Evolutionary conservation across 1,140 invertebrate species (phyloP), one percentile per base, ranked within the genome.

Genomic region (Uloborus diversus): DNA sequence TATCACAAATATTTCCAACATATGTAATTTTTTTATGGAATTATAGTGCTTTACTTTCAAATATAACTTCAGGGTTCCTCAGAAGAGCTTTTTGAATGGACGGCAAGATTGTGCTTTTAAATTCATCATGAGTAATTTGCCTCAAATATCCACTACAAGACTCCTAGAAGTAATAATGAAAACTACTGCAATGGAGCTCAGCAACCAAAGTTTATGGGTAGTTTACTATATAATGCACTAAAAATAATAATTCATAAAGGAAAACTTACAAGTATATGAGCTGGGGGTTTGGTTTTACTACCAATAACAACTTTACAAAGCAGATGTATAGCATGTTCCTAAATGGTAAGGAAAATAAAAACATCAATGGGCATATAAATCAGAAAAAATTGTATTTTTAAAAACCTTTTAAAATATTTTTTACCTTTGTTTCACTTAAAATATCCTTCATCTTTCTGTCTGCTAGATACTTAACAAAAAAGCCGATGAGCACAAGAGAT

Each of bases 61-160:
- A 89, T 80, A 95, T 93, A 27, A 95, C 92, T 89, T 99, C 97
- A 0, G 97, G 95, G 87, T 94, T 98, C 71, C 97, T 87, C n/a
- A 99, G 87, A 90, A 98, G 93, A 7, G 94, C 91, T 86, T 96
- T 96, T 85, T 96, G 93, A n/a, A 96, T 85, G 11, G 94, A 91
- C 23, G 96, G 95, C 51, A 96, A 87, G 59, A 99, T 85, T 14
- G 88, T 87, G 53, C 89, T 89, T 84, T 93, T 91, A 81, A 97
- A 96, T 57, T 95, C 93, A 3, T 92, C 89, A 81, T 92, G 89
- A 32, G 87, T 89, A 7, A 95, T 85, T 83, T 90, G 86, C 20
- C 87, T 86, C 14, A 96, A 85, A 79, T 95, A 25, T 28, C 37
- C 33, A n/a, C 33, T 70, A 89, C 47, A 88, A 87, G 82, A 91